A percentile compares a stretch with the other conserved stretches of the same genome.
Evolutionary conservation across 2,797 vertebrate species (phyloP).

Genomic region (Falco concolor): DNA sequence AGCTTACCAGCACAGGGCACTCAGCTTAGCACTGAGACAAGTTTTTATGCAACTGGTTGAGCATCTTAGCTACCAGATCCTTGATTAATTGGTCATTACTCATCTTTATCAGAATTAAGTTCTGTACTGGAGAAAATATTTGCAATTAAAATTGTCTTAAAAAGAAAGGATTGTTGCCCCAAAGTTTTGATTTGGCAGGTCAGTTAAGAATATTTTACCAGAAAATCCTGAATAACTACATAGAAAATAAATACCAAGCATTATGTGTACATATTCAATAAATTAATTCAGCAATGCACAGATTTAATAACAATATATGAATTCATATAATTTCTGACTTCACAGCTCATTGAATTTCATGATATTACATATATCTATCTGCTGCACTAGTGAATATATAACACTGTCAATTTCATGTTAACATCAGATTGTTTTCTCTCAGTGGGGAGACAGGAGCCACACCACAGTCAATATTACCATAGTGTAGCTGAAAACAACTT

Average conservation of each 20-base stretch:
- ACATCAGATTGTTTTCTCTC: not conserved
- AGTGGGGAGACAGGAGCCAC: not conserved
- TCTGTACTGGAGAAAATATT: not conserved
- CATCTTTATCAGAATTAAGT: not conserved
- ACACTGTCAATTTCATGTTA: not conserved
- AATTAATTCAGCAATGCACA: not conserved
- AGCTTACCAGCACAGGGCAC: not conserved
- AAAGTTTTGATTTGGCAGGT: not conserved
- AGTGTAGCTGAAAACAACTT: not conserved
- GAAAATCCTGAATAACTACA: not conserved
- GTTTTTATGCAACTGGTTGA: not conserved
- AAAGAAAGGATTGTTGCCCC: not conserved
- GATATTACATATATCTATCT: not conserved
- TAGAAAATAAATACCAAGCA: not conserved
- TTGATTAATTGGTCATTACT: not conserved
- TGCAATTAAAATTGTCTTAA: not conserved
- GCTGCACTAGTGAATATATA: not conserved
- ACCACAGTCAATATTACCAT: not conserved
- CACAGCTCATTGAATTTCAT: not conserved
- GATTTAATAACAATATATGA: not conserved
- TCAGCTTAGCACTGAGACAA: not conserved
- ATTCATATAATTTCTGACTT: not conserved
- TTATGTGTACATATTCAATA: not conserved
- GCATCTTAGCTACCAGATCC: not conserved
- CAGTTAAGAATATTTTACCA: not conserved